Evolutionary conservation across 2,113 vertebrate genomes (phyloP).

Genomic region (Elaphurus davidianus): DNA sequence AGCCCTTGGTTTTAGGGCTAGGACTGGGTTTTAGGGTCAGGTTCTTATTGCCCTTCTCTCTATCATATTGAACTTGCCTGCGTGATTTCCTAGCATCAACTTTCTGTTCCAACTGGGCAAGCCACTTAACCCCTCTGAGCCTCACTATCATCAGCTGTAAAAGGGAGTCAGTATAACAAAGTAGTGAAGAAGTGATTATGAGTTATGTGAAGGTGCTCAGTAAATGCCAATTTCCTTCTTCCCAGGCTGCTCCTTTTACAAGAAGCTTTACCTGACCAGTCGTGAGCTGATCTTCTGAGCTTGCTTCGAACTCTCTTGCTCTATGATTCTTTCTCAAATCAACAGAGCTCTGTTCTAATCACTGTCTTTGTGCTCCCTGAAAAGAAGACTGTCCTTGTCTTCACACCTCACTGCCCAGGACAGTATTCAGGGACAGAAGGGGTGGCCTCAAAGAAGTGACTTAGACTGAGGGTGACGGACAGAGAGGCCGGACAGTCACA

Average conservation of each 20-base stretch:
- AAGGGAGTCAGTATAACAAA: neutral
- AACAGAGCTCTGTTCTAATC: neutral
- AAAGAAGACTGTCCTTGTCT: neutral
- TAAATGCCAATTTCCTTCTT: neutral
- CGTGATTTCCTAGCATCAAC: neutral
- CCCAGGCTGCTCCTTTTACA: neutral
- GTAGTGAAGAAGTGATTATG: neutral
- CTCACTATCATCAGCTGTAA: conserved; percentile 30
- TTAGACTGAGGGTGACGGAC: neutral
- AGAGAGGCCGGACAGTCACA: neutral
- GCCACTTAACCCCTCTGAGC: neutral
- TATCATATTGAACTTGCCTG: neutral
- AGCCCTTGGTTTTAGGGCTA: neutral
- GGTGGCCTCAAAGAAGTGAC: neutral
- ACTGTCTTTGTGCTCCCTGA: neutral
- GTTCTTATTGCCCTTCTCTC: neutral
- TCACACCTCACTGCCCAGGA: neutral
- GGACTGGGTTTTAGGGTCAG: neutral
- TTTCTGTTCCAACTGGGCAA: neutral
- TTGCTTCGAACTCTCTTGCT: neutral
- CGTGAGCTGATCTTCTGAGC: neutral
- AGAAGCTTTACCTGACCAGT: neutral
- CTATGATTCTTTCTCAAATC: neutral
- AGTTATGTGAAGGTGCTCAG: neutral
- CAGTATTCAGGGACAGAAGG: neutral